Evolutionary conservation across 1,140 invertebrate genomes (phyloP).

Genomic region (Tigriopus japonicus): DNA sequence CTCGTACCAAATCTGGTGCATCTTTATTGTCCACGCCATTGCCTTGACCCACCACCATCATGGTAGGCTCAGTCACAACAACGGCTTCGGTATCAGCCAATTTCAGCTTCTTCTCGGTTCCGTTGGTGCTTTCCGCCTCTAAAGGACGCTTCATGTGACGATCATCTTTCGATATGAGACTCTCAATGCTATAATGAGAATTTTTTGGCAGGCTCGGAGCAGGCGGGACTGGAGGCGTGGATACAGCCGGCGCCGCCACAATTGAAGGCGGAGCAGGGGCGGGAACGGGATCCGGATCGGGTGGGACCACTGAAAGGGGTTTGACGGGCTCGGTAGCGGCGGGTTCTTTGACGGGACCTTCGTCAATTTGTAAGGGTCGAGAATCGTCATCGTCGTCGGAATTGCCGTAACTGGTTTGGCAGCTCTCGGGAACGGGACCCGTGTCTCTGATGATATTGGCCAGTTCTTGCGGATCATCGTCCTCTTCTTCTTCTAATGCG

Average conservation of each 20-base stretch:
- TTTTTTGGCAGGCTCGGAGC: too few relatives aligned
- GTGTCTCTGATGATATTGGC: conserved; percentile 8
- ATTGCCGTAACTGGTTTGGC: not conserved
- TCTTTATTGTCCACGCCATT: not conserved
- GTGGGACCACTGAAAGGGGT: too few relatives aligned
- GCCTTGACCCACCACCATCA: conserved; percentile 7
- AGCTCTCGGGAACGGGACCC: not conserved
- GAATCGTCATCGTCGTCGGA: not conserved
- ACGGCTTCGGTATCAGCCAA: not conserved
- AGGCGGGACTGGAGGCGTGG: too few relatives aligned
- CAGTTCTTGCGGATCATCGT: not conserved
- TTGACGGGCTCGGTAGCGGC: too few relatives aligned
- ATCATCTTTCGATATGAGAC: too few relatives aligned
- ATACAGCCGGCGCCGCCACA: too few relatives aligned
- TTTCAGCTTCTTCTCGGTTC: not conserved
- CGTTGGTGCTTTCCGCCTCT: conserved; percentile 12
- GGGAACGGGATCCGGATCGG: too few relatives aligned
- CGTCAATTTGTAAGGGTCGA: not conserved
- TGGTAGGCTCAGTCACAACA: conserved; percentile 6
- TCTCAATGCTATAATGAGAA: too few relatives aligned
- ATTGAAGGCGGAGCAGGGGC: too few relatives aligned
- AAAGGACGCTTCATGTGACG: too few relatives aligned
- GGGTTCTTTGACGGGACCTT: too few relatives aligned
- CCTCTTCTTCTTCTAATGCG: not conserved
- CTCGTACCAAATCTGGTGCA: not conserved